phyloP scores from a whole-genome alignment of 2,797 vertebrate species.

The Erethizon dorsatum region DNA sequence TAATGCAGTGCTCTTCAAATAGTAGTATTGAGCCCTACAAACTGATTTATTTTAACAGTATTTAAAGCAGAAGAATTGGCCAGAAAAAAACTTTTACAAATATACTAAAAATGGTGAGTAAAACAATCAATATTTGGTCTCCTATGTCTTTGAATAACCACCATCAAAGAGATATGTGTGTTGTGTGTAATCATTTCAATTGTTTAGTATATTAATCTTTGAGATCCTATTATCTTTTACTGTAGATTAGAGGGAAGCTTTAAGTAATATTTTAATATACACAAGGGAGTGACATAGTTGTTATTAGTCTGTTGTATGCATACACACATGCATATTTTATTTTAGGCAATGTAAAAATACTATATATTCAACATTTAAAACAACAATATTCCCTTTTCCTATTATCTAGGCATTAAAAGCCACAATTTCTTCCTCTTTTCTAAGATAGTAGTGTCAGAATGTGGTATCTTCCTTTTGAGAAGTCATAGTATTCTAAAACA shows the following conservation, averaged over 20 bases:
- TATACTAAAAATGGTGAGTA: not conserved
- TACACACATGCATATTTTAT: not conserved
- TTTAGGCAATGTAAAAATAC: not conserved
- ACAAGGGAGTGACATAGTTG: constrained; percentile 1
- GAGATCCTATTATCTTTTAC: constrained; percentile 32
- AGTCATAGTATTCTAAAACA: constrained; percentile 21
- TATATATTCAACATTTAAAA: not conserved
- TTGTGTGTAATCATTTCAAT: not conserved
- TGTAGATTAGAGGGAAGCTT: constrained; percentile 43
- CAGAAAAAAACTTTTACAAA: constrained; percentile 6
- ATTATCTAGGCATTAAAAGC: constrained; percentile 58
- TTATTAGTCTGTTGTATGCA: not conserved
- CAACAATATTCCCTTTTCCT: not conserved
- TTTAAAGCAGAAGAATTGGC: not conserved
- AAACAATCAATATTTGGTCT: not conserved
- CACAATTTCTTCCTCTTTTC: constrained; percentile 66
- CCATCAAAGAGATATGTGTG: not conserved
- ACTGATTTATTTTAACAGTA: not conserved
- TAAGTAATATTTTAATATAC: constrained; percentile 48
- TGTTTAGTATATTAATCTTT: not conserved
- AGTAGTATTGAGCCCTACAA: not conserved
- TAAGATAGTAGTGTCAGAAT: constrained; percentile 42
- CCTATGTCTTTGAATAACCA: not conserved
- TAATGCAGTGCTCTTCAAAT: not conserved
- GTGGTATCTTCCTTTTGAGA: constrained; percentile 1